phyloP scores from a whole-genome alignment of 1,140 invertebrate genomes.

The Conus betulinus region DNA sequence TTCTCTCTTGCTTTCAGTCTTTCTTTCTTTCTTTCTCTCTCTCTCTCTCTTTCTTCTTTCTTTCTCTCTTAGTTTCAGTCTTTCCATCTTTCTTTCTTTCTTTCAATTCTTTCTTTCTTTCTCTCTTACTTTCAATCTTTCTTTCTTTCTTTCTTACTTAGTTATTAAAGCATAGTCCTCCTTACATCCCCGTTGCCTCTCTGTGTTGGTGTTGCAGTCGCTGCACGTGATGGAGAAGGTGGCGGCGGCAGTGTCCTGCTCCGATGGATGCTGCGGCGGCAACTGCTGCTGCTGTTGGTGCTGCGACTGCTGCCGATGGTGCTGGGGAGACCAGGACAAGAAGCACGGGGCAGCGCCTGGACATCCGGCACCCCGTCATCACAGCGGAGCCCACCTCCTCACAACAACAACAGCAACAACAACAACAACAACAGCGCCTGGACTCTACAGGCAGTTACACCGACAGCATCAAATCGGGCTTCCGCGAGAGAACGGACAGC shows the following conservation, averaged over 20 bases:
- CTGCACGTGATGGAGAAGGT: constrained; percentile 46
- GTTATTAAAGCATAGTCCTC: too few relatives aligned
- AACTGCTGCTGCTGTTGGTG: constrained; percentile 41
- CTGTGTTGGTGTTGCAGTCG: constrained; percentile 25
- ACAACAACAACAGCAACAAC: neutral
- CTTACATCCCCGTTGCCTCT: neutral
- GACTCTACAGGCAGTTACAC: constrained; percentile 65
- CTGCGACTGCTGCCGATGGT: constrained; percentile 45
- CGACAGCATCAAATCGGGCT: constrained; percentile 55
- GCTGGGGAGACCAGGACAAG: constrained; percentile 30
- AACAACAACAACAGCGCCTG: constrained; percentile 39
- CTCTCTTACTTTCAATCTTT: too few relatives aligned
- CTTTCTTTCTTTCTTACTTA: neutral
- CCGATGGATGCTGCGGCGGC: constrained; percentile 48
- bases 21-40: too few relatives aligned
- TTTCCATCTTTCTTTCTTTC: neutral
- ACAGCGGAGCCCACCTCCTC: constrained; percentile 26
- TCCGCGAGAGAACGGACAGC: constrained; percentile 61
- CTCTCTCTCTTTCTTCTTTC: neutral
- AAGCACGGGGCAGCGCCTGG: constrained; percentile 30
- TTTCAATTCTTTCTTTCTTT: neutral
- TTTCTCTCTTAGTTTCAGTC: too few relatives aligned
- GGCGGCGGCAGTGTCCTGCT: constrained; percentile 37
- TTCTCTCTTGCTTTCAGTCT: neutral
- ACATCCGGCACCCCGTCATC: constrained; percentile 48